Conservation (phyloP, 2,888 invertebrate species). For the Copidosoma aretas region DNA sequence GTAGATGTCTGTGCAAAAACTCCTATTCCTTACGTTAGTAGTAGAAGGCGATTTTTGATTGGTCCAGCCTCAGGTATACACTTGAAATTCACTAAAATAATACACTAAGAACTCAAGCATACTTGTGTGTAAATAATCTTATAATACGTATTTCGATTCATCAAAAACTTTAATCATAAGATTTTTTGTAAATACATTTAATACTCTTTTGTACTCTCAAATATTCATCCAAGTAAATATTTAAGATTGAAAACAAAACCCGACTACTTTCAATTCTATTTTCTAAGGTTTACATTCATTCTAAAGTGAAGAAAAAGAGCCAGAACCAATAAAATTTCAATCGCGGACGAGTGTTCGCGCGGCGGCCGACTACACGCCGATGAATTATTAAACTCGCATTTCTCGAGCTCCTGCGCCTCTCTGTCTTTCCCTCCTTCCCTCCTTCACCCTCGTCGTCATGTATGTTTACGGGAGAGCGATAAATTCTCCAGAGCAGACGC, state of each 20-base stretch:
- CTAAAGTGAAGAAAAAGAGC: not conserved
- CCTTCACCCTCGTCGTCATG: not conserved
- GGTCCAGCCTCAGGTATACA: constrained; percentile 51
- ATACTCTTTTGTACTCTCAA: not conserved
- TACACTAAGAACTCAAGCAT: not conserved
- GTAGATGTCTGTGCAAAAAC: constrained; percentile 56
- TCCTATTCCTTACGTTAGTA: constrained; percentile 46
- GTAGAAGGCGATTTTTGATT: constrained; percentile 47
- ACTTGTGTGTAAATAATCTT: not conserved
- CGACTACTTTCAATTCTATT: not conserved
- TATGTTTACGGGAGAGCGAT: not conserved
- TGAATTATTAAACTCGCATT: constrained; percentile 40
- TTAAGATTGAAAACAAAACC: not conserved
- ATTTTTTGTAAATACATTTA: too few relatives aligned
- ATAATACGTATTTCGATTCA: not conserved
- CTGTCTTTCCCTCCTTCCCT: constrained; percentile 1
- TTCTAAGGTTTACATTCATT: not conserved
- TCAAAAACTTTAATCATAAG: too few relatives aligned
- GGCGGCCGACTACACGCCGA: constrained; percentile 12
- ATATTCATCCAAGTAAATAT: not conserved
- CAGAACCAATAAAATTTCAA: constrained; percentile 38
- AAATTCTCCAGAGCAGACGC: constrained; percentile 1
- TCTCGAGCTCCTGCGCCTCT: constrained; percentile 19
- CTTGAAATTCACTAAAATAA: constrained; percentile 49
- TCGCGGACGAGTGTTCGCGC: constrained; percentile 16